A percentile compares a stretch with the other conserved stretches of the same genome.
Evolutionary conservation across 2,888 invertebrate genomes (phyloP).

Genomic region (Zaprionus bogoriensis): DNA sequence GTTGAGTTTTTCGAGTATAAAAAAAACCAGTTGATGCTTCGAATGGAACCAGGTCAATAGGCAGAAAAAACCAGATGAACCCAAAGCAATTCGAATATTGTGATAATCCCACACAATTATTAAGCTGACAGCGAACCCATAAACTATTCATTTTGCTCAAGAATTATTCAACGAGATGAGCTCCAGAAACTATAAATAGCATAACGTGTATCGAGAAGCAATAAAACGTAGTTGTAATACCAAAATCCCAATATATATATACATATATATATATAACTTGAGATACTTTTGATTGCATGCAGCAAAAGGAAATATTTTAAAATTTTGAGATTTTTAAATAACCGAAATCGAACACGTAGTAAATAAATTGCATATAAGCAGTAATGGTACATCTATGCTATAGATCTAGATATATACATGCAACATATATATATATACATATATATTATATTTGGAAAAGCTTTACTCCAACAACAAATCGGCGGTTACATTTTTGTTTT

Average conservation of each 20-base stretch:
- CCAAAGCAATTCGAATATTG: slow-evolving; percentile 69
- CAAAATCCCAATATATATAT: slow-evolving; percentile 32
- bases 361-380: slow-evolving; percentile 43
- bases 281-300: slow-evolving; percentile 27
- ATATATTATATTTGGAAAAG: slow-evolving; percentile 57
- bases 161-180: slow-evolving; percentile 45
- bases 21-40: slow-evolving; percentile 10
- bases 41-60: slow-evolving; percentile 49
- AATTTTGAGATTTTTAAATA: slow-evolving; percentile 51
- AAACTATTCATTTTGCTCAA: slow-evolving; percentile 78
- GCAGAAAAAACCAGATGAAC: slow-evolving; percentile 26
- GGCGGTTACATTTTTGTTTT: slow-evolving; percentile 57
- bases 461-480: slow-evolving; percentile 61
- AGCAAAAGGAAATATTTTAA: slow-evolving; percentile 42
- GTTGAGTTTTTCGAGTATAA: background rate
- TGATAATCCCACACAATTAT: slow-evolving; percentile 60
- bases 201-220: slow-evolving; percentile 83
- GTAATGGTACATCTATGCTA: slow-evolving; percentile 36
- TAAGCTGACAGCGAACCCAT: slow-evolving; percentile 53
- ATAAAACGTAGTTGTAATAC: slow-evolving; percentile 81
- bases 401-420: slow-evolving; percentile 29
- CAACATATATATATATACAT: slow-evolving; percentile 29
- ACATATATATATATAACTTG: slow-evolving; percentile 36
- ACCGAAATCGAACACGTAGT: slow-evolving; percentile 38
- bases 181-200: slow-evolving; percentile 69